These are phyloP conservation scores for Lycia hirtaria DNA, from an alignment of 2,888 invertebrate species.

Conservation along the genomic window DNA sequence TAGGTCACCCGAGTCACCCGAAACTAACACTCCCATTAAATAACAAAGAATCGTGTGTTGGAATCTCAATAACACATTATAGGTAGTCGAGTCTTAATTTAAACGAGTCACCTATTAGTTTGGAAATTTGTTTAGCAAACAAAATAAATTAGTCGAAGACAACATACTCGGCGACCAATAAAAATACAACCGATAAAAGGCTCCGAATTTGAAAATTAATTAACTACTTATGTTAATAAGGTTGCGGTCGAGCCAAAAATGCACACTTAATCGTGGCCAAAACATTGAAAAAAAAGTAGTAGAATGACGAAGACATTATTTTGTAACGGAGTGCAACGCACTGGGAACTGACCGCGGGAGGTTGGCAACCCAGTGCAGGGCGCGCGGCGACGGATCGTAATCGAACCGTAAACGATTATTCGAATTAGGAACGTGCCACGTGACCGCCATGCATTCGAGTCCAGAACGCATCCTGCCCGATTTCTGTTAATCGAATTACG, in stretches of 20 bases:
- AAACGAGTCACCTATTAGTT: slow-evolving; percentile 45
- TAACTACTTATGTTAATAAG: slow-evolving; percentile 76
- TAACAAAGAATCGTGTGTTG: slow-evolving; percentile 62
- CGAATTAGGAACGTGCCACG: slow-evolving; percentile 65
- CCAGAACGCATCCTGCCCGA: slow-evolving; percentile 45
- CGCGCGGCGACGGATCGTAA: slow-evolving; percentile 55
- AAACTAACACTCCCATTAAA: slow-evolving; percentile 63
- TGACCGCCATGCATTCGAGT: slow-evolving; percentile 61
- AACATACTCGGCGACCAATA: slow-evolving; percentile 59
- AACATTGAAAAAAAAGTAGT: slow-evolving; percentile 67
- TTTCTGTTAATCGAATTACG: slow-evolving; percentile 17
- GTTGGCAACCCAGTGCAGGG: slow-evolving; percentile 64
- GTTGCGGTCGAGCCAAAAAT: slow-evolving; percentile 63
- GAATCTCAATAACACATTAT: slow-evolving; percentile 46
- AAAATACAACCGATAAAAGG: slow-evolving; percentile 66
- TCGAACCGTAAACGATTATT: slow-evolving; percentile 72
- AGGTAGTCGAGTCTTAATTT: slow-evolving; percentile 41
- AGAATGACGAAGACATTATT: slow-evolving; percentile 73
- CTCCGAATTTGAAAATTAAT: slow-evolving; percentile 74
- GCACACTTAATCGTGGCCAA: slow-evolving; percentile 71
- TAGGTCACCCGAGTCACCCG: slow-evolving; percentile 76
- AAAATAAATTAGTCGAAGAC: slow-evolving; percentile 59
- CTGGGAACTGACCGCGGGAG: slow-evolving; percentile 71
- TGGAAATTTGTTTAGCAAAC: slow-evolving; percentile 55
- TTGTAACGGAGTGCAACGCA: slow-evolving; percentile 77